Conservation (phyloP, 2,888 invertebrate species). For the Dasypogon diadema region DNA sequence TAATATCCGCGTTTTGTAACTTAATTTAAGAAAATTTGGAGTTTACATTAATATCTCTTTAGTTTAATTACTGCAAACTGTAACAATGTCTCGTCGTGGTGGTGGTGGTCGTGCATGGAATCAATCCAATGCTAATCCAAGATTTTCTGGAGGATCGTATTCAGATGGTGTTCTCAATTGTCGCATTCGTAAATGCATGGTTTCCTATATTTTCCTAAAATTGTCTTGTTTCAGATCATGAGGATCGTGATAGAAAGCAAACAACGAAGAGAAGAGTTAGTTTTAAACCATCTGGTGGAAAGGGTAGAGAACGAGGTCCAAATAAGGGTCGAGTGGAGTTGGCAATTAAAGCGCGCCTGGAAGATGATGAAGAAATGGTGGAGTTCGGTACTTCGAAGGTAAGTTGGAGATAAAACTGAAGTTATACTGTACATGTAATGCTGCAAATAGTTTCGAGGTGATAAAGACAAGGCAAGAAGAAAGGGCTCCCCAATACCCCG, state of each 20-base stretch:
- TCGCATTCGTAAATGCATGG: background rate
- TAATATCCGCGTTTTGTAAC: no score
- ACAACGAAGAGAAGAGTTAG: slow-evolving; percentile 66
- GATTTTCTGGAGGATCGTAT: slow-evolving; percentile 31
- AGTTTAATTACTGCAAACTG: background rate
- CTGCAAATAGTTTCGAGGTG: slow-evolving; percentile 60
- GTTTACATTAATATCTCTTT: no score
- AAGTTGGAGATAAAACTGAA: background rate
- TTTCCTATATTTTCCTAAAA: background rate
- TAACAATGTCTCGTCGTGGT: slow-evolving; percentile 24
- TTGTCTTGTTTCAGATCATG: slow-evolving; percentile 57
- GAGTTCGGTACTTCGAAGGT: slow-evolving; percentile 58
- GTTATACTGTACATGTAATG: no score
- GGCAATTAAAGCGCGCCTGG: slow-evolving; percentile 61
- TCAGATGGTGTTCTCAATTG: slow-evolving; percentile 19
- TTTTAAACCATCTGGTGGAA: slow-evolving; percentile 65
- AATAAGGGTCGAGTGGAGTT: slow-evolving; percentile 61
- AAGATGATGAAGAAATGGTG: slow-evolving; percentile 66
- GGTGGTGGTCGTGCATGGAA: slow-evolving; percentile 20
- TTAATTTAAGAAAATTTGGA: no score
- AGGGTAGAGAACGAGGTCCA: slow-evolving; percentile 56
- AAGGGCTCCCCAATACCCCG: slow-evolving; percentile 65
- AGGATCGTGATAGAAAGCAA: slow-evolving; percentile 62
- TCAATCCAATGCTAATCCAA: slow-evolving; percentile 1
- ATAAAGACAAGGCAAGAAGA: slow-evolving; percentile 58